Evolutionary conservation across 2,888 invertebrate species (phyloP), one percentile per base, ranked within the genome.

Genomic region (Ctena decussata): DNA sequence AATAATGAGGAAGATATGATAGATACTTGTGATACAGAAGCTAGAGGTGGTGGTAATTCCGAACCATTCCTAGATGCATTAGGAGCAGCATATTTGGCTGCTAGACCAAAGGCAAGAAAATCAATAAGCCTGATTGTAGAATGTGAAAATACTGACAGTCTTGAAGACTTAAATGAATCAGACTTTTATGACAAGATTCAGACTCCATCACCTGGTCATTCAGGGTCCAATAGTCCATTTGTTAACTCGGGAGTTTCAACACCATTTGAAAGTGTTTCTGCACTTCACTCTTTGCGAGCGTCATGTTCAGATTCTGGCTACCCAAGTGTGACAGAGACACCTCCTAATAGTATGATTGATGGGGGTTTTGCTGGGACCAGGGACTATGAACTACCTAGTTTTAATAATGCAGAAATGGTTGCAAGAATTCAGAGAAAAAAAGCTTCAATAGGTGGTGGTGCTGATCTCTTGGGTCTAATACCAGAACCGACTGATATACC

Each of bases 331-430:
- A 49, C 92, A 0, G 95, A 93, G 80, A 96, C 95, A 12, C 96
- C 96, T 5, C 96, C 95, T 79, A 96, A 96, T 87, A 95, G 95
- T 75, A 94, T 90, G 81, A 90, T 90, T n/a, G 73, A 77, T n/a
- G 80, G 83, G 15, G 53, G 82, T 15, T 80, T 65, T 1, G 57
- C 76, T 46, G 70, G 78, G 15, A 39, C 41, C n/a, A 80, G 76
- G 15, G 89, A 91, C 72, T 82, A 80, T 46, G 77, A 72, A 46
- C 92, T 96, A 15, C 96, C 96, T 11, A 96, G 96, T 80, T 96
- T 96, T 90, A 96, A 96, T 90, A 96, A 93, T 73, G 94, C 96
- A 1, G 96, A 96, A 86, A 96, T 96, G 96, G 95, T 96, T 74
- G 93, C 95, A 80, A 95, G 95, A 81, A 96, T 96, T n/a, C 94